Evolutionary conservation across 1,140 invertebrate species (phyloP).

Genomic region (Sesamia nonagrioides): DNA sequence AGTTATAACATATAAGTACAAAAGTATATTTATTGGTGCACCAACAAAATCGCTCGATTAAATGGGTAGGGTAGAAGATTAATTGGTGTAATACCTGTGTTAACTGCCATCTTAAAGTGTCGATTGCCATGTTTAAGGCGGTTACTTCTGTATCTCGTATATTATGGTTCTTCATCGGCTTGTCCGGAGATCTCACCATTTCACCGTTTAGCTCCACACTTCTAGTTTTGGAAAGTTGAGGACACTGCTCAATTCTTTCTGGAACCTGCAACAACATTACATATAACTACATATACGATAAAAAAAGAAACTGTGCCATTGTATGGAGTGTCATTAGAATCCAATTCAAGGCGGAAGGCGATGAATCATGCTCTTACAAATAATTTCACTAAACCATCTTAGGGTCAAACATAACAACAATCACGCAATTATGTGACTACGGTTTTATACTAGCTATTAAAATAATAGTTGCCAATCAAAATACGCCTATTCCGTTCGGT

Average conservation of each 20-base stretch:
- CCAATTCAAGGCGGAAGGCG: slow-evolving; percentile 56
- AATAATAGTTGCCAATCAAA: neutral
- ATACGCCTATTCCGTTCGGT: neutral
- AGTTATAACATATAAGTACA: slow-evolving; percentile 1
- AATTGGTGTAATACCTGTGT: slow-evolving; percentile 89
- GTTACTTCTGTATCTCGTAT: slow-evolving; percentile 88
- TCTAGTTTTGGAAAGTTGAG: slow-evolving; percentile 75
- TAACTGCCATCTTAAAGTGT: slow-evolving; percentile 93
- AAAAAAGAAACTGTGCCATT: slow-evolving; percentile 57
- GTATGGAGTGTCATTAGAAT: slow-evolving; percentile 63
- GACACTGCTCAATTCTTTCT: slow-evolving; percentile 76
- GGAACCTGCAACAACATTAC: slow-evolving; percentile 72
- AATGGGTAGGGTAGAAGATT: slow-evolving; percentile 17
- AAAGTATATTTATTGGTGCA: slow-evolving; percentile 65
- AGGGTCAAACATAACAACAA: slow-evolving; percentile 47
- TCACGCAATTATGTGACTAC: slow-evolving; percentile 55
- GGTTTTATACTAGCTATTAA: neutral
- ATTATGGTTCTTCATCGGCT: slow-evolving; percentile 61
- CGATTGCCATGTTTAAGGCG: slow-evolving; percentile 91
- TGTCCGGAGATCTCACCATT: slow-evolving; percentile 68
- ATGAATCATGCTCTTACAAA: slow-evolving; percentile 56
- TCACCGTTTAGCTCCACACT: slow-evolving; percentile 70
- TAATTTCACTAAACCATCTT: slow-evolving; percentile 65
- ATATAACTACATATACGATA: slow-evolving; percentile 12
- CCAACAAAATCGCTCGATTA: slow-evolving; percentile 55